Conservation (phyloP, 2,888 invertebrate species). For the Thereva unica region DNA sequence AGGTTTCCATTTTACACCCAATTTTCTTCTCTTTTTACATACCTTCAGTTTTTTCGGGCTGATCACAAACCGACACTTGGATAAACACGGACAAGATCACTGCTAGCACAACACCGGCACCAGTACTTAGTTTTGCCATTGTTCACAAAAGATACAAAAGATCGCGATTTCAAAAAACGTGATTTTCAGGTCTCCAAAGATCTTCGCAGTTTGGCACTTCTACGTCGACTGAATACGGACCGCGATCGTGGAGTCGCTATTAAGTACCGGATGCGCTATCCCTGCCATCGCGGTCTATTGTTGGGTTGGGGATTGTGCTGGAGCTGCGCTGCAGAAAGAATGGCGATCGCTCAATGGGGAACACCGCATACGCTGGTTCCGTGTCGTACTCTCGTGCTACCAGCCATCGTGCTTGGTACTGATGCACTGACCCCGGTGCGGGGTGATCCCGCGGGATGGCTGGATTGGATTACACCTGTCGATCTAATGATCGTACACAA, state of each 20-base stretch:
- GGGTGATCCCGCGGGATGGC: too few relatives aligned
- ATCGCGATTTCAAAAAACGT: background rate
- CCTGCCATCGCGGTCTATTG: conserved; percentile 26
- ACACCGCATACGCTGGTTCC: conserved; percentile 3
- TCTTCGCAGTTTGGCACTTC: background rate
- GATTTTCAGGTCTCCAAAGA: background rate
- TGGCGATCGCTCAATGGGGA: background rate
- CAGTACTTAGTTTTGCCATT: conserved; percentile 31
- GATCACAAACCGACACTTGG: background rate
- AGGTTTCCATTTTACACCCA: background rate
- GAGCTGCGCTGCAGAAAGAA: conserved; percentile 3
- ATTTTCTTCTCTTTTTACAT: background rate
- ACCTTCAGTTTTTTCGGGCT: conserved; percentile 12
- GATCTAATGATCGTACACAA: too few relatives aligned
- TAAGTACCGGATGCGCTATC: conserved; percentile 35
- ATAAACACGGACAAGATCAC: conserved; percentile 23
- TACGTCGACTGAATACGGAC: background rate
- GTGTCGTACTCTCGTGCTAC: conserved; percentile 8
- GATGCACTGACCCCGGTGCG: too few relatives aligned
- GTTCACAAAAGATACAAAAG: conserved; percentile 6
- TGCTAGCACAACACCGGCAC: conserved; percentile 25
- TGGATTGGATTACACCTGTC: too few relatives aligned
- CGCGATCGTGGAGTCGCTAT: conserved; percentile 23
- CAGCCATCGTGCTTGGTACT: background rate
- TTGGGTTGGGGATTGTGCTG: background rate